Conservation (phyloP, 2,888 invertebrate species). For the Malacosoma neustria region DNA sequence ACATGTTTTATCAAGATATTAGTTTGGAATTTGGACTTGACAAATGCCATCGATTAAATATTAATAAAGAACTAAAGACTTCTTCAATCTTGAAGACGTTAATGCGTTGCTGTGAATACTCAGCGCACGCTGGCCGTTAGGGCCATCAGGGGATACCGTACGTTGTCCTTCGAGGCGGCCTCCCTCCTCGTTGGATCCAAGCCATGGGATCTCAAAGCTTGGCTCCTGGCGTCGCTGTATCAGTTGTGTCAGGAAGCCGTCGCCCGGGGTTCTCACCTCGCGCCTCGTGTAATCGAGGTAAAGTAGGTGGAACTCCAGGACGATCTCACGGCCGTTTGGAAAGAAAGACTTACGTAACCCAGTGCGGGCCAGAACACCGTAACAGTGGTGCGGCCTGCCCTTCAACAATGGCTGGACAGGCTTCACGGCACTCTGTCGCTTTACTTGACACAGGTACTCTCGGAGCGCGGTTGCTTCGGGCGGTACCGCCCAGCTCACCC, state of each 20-base stretch:
- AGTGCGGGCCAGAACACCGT: neutral
- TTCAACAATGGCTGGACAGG: neutral
- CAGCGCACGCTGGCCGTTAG: no score
- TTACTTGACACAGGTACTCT: neutral
- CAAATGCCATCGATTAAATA: no score
- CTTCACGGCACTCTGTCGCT: neutral
- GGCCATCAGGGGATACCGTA: no score
- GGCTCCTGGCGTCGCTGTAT: neutral
- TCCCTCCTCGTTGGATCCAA: no score
- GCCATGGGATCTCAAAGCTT: conserved; percentile 1
- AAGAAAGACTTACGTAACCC: neutral
- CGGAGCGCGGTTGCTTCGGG: neutral
- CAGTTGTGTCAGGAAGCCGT: neutral
- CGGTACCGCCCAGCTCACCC: no score
- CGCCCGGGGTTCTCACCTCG: no score
- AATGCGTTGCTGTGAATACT: no score
- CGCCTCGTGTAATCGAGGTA: neutral
- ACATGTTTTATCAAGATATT: no score
- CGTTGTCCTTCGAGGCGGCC: no score
- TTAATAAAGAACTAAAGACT: no score
- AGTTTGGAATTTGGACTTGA: no score
- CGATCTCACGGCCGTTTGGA: neutral
- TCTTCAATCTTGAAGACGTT: no score
- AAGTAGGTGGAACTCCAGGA: neutral
- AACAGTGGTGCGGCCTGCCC: neutral